A percentile compares a stretch with the other conserved stretches of the same genome.
These are phyloP conservation scores for Saimiri boliviensis DNA, from an alignment of 2,113 vertebrate species.

Conservation along the genomic window DNA sequence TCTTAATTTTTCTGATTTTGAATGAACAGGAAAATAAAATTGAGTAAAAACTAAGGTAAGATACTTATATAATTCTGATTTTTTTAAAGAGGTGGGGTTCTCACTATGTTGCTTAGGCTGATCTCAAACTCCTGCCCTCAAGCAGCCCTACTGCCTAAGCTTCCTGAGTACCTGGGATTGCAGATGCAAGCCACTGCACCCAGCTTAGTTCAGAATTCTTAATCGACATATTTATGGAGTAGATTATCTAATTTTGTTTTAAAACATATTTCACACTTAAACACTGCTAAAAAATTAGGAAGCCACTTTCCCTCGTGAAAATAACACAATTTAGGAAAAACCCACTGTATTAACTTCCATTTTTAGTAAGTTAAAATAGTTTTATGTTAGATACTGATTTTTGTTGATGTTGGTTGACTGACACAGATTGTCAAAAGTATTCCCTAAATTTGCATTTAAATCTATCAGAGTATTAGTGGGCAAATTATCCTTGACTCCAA, in stretches of 20 bases:
- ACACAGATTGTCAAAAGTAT: background rate
- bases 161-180: no score
- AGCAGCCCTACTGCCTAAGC: no score
- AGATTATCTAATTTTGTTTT: conserved; percentile 13
- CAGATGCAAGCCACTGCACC: no score
- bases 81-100: no score
- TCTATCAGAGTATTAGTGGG: background rate
- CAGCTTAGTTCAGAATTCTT: background rate
- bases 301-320: background rate
- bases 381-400: background rate
- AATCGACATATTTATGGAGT: background rate
- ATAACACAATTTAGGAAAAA: background rate
- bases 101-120: no score
- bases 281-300: background rate
- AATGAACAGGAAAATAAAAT: background rate
- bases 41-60: background rate
- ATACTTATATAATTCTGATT: background rate
- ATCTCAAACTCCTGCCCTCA: no score
- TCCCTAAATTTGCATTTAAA: background rate
- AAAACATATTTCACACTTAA: background rate
- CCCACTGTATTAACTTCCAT: background rate
- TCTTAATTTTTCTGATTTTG: background rate
- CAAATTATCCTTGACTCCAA: background rate
- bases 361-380: background rate
- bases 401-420: background rate